phyloP scores from a whole-genome alignment of 23 tunicate species.

The Ciona savignyi region DNA sequence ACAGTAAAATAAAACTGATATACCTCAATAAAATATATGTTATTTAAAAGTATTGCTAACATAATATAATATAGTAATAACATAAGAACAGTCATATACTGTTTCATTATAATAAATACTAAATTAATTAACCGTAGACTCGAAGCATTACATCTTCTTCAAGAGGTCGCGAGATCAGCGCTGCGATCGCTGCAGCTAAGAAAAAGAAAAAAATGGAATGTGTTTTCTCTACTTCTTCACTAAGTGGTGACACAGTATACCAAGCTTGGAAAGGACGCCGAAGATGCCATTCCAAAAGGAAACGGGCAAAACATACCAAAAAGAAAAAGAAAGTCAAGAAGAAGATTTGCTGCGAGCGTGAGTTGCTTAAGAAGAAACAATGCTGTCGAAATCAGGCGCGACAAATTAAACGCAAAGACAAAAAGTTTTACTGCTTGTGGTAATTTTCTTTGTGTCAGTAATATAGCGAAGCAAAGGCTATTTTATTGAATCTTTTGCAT shows the following conservation, averaged over 20 bases:
- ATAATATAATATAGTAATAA: no score
- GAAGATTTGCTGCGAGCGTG: neutral
- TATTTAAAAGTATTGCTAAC: no score
- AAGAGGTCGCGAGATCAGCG: neutral
- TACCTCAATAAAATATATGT: no score
- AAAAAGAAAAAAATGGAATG: neutral
- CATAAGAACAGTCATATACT: no score
- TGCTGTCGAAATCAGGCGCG: conserved; percentile 9
- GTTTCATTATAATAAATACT: no score
- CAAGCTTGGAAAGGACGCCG: neutral
- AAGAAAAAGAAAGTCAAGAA: no score
- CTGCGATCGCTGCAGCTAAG: neutral
- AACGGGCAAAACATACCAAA: neutral
- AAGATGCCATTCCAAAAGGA: conserved; percentile 2
- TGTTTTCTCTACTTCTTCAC: neutral
- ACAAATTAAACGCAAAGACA: conserved; percentile 13
- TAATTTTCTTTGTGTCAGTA: no score
- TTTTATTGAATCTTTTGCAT: no score
- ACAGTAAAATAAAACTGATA: no score
- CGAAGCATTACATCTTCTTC: no score
- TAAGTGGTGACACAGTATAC: neutral
- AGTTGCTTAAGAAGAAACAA: neutral
- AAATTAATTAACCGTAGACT: no score
- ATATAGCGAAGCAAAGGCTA: no score
- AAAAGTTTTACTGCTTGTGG: conserved; percentile 29